phyloP scores from a whole-genome alignment of 2,113 vertebrate species.

The Podarcis muralis region DNA sequence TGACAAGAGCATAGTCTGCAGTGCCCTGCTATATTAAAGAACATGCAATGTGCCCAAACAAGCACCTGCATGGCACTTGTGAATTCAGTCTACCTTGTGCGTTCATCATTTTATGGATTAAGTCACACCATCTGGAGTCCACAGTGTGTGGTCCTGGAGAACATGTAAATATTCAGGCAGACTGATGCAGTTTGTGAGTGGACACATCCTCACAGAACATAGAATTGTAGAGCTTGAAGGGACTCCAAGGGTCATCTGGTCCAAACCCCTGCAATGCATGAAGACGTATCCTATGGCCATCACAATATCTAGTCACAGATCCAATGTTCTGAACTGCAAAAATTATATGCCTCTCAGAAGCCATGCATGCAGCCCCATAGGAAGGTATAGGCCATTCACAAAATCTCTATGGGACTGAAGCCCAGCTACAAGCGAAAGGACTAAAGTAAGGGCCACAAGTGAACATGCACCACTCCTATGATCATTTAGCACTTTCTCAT shows the following conservation, averaged over 20 bases:
- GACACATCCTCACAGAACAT: too few relatives aligned
- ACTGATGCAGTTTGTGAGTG: neutral
- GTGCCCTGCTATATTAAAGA: neutral
- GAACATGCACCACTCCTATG: neutral
- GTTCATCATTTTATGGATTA: neutral
- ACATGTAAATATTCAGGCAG: neutral
- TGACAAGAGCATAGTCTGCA: neutral
- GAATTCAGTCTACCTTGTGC: neutral
- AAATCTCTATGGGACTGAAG: neutral
- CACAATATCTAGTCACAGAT: neutral
- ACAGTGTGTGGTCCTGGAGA: neutral
- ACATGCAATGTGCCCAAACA: neutral
- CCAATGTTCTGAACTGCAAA: neutral
- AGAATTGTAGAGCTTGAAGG: too few relatives aligned
- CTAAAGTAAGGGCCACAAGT: neutral
- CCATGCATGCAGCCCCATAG: too few relatives aligned
- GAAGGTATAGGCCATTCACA: neutral
- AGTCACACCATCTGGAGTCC: neutral
- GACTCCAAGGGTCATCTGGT: too few relatives aligned
- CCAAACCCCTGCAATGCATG: too few relatives aligned
- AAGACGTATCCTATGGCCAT: neutral
- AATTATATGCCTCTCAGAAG: neutral
- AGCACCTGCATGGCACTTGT: neutral
- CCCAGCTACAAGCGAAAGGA: neutral
- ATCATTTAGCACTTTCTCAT: neutral